Percentiles rank a stretch among this genome's conserved stretches.
Conservation (phyloP, 2,888 invertebrate genomes). For the Dryococelus australis region DNA sequence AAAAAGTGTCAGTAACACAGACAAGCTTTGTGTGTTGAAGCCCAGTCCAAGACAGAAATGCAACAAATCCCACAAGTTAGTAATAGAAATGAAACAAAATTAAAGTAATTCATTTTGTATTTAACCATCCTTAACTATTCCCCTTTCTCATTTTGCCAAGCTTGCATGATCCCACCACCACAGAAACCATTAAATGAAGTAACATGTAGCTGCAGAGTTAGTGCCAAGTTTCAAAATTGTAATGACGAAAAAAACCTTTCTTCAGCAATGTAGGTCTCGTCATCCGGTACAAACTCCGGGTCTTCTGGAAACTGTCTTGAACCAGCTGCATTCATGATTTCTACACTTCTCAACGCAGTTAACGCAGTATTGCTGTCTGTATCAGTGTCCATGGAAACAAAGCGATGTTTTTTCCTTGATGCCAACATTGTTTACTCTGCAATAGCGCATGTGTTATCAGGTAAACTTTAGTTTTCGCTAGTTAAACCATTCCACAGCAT, state of each 20-base stretch:
- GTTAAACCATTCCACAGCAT: not conserved
- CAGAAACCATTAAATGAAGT: not conserved
- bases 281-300: not conserved
- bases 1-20: not conserved
- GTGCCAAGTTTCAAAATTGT: not conserved
- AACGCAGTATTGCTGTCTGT: not conserved
- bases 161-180: not conserved
- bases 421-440: constrained; percentile 16
- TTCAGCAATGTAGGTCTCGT: not conserved
- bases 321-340: not conserved
- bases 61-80: not conserved
- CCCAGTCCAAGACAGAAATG: not conserved
- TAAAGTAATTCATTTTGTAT: not conserved
- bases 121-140: too few relatives aligned
- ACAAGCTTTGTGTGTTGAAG: too few relatives aligned
- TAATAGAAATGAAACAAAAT: not conserved
- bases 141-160: not conserved
- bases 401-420: not conserved
- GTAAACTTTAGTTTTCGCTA: not conserved
- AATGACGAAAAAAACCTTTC: not conserved
- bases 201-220: not conserved
- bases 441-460: not conserved
- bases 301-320: not conserved
- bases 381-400: not conserved
- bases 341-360: not conserved